phyloP scores from a whole-genome alignment of 1,140 invertebrate genomes.

The Drosophila mauritiana region DNA sequence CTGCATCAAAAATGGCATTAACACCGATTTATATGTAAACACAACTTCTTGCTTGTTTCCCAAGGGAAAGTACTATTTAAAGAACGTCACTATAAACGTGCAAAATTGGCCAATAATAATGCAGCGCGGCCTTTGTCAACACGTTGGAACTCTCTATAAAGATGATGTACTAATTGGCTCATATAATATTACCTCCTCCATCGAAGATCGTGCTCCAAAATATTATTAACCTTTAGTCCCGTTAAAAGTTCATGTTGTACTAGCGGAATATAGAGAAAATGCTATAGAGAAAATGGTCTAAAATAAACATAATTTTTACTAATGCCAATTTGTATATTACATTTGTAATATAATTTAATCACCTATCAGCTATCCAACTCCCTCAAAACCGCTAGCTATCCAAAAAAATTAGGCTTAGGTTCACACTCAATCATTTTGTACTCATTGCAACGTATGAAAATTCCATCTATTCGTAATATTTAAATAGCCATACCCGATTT shows the following conservation, averaged over 20 bases:
- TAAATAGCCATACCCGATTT: conserved; percentile 22
- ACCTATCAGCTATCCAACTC: neutral
- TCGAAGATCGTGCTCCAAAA: neutral
- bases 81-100: neutral
- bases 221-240: too few species aligned
- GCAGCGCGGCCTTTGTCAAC: neutral
- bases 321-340: too few species aligned
- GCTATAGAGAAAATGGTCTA: neutral
- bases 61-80: neutral
- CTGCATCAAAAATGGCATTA: neutral
- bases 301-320: neutral
- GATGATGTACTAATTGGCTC: neutral
- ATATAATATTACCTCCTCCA: neutral
- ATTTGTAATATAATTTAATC: neutral
- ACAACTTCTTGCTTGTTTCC: neutral
- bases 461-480: conserved; percentile 22
- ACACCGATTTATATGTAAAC: neutral
- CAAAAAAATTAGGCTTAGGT: conserved; percentile 12
- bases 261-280: too few species aligned
- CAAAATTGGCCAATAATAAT: neutral
- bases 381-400: neutral
- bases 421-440: conserved; percentile 22
- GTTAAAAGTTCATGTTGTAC: too few species aligned
- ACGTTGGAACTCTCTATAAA: neutral
- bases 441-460: conserved; percentile 19